Evolutionary conservation across 2,888 invertebrate genomes (phyloP).

Genomic region (Lycocerus yunnanus): DNA sequence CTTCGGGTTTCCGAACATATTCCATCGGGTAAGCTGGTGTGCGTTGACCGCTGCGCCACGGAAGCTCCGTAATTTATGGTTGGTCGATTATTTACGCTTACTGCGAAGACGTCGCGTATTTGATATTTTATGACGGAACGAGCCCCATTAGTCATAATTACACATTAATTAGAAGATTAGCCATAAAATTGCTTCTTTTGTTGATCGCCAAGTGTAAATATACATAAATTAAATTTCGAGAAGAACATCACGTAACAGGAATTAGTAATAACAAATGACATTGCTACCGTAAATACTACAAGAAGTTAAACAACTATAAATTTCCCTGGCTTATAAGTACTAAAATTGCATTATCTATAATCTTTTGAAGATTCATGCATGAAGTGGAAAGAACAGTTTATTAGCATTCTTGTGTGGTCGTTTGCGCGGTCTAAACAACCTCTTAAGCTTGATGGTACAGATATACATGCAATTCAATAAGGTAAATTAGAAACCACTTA

Average conservation of each 20-base stretch:
- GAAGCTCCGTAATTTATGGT: not conserved
- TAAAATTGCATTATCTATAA: constrained; percentile 3
- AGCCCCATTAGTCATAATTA: not conserved
- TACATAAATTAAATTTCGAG: not conserved
- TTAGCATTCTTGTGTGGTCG: constrained; percentile 2
- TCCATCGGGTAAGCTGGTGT: too few species aligned
- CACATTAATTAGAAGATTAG: not conserved
- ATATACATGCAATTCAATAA: constrained; percentile 2
- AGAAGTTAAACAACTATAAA: not conserved
- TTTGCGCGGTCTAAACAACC: not conserved
- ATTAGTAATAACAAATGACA: not conserved
- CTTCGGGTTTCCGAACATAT: too few species aligned
- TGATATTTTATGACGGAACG: not conserved
- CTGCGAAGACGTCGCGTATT: not conserved
- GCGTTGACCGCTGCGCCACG: not conserved
- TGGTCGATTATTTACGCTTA: not conserved
- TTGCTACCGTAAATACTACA: not conserved
- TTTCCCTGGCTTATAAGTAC: not conserved
- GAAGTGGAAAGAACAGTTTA: not conserved
- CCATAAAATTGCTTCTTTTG: not conserved
- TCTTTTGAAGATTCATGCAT: constrained; percentile 3
- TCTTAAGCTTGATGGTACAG: not conserved
- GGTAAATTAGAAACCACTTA: not conserved
- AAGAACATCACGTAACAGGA: not conserved
- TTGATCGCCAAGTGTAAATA: not conserved